Conservation (phyloP, 2,113 vertebrate genomes). For the Xenopus borealis region DNA sequence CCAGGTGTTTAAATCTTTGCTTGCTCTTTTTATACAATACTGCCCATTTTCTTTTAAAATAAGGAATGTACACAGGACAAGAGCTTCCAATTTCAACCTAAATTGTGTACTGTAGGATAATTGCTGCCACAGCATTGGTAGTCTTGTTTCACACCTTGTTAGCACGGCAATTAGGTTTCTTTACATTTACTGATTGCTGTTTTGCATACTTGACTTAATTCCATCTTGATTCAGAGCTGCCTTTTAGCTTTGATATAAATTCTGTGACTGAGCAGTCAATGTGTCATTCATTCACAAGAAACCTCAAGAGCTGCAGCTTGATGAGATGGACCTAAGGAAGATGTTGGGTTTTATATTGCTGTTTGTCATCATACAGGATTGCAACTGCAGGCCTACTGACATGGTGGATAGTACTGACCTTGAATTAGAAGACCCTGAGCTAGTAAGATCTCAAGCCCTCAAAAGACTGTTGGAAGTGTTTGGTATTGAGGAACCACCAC, state of each 20-base stretch:
- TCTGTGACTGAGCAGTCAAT: accelerated
- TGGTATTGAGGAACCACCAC: slow-evolving; percentile 80
- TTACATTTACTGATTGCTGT: slow-evolving; percentile 75
- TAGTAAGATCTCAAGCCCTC: slow-evolving; percentile 70
- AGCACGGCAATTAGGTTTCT: slow-evolving; percentile 75
- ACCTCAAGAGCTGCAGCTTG: neutral
- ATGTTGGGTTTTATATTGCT: slow-evolving; percentile 45
- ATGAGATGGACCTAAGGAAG: slow-evolving; percentile 2
- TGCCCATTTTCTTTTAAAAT: neutral
- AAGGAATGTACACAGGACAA: slow-evolving; percentile 9
- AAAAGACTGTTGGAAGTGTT: slow-evolving; percentile 84
- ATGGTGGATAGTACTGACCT: slow-evolving; percentile 47
- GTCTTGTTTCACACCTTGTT: slow-evolving; percentile 78
- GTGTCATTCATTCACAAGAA: slow-evolving; percentile 11
- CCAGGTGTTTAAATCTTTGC: slow-evolving; percentile 2
- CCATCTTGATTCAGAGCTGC: slow-evolving; percentile 58
- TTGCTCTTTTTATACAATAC: slow-evolving; percentile 10
- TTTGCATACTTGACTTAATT: slow-evolving; percentile 77
- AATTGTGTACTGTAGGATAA: slow-evolving; percentile 59
- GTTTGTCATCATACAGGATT: slow-evolving; percentile 42
- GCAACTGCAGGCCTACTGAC: slow-evolving; percentile 19
- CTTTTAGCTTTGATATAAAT: slow-evolving; percentile 69
- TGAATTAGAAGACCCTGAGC: slow-evolving; percentile 45
- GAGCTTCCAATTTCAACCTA: slow-evolving; percentile 20
- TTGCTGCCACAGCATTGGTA: slow-evolving; percentile 49